Evolutionary conservation across 2,797 vertebrate species (phyloP).

Genomic region (Sebastes alutus): DNA sequence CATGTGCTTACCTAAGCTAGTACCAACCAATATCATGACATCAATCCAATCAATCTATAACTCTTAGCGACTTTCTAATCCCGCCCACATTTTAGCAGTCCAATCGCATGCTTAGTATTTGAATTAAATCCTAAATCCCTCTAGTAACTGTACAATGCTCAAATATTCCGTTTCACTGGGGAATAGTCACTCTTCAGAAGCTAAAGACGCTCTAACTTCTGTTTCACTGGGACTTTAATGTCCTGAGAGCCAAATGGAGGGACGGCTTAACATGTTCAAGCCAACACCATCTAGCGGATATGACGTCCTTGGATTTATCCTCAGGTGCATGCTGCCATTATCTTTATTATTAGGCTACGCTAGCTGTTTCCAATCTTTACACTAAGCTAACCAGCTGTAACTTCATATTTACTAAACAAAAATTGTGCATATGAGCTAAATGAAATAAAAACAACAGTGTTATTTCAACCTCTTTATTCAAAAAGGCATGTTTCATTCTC

Average conservation of each 20-base stretch:
- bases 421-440: not conserved
- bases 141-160: too few species aligned
- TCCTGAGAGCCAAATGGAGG: not conserved
- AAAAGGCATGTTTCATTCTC: constrained; percentile 79
- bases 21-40: too few species aligned
- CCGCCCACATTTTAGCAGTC: not conserved
- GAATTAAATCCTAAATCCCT: too few species aligned
- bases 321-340: not conserved
- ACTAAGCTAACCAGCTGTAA: not conserved
- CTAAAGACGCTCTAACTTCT: too few species aligned
- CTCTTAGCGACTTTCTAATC: not conserved
- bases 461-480: constrained; percentile 82
- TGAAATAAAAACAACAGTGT: not conserved
- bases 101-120: not conserved
- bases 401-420: not conserved
- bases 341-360: not conserved
- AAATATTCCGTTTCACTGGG: too few species aligned
- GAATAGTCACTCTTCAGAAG: too few species aligned
- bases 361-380: not conserved
- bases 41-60: not conserved
- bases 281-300: not conserved
- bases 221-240: not conserved
- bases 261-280: not conserved
- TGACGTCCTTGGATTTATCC: not conserved
- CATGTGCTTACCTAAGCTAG: too few species aligned